These are phyloP conservation scores for Dunckerocampus dactyliophorus DNA, from an alignment of 2,113 vertebrate species.

Conservation along the genomic window DNA sequence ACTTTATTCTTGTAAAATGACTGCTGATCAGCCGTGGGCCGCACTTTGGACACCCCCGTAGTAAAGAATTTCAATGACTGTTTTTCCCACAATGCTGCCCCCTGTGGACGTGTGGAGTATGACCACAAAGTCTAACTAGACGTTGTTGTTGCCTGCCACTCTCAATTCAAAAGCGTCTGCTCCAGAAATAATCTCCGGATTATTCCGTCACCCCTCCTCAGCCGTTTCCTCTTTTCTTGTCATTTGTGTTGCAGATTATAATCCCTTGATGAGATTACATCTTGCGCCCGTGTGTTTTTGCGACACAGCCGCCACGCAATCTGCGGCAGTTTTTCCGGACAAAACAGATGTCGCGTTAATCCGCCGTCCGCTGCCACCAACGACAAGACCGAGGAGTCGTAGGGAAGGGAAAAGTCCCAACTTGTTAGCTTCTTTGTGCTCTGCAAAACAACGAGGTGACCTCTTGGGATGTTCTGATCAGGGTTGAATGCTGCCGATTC, in stretches of 20 bases:
- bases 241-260: conserved; percentile 46
- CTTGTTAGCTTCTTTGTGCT: too few relatives aligned
- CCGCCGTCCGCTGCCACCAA: neutral
- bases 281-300: conserved; percentile 55
- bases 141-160: conserved; percentile 6
- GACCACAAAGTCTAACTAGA: neutral
- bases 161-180: conserved; percentile 36
- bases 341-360: neutral
- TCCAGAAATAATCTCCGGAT: conserved; percentile 12
- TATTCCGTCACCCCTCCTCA: conserved; percentile 9
- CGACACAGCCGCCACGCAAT: conserved; percentile 34
- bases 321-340: neutral
- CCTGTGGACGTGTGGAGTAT: neutral
- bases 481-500: too few relatives aligned
- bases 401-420: too few relatives aligned
- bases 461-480: too few relatives aligned
- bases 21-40: too few relatives aligned
- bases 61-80: too few relatives aligned
- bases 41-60: too few relatives aligned
- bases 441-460: too few relatives aligned
- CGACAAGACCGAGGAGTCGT: too few relatives aligned
- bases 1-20: too few relatives aligned
- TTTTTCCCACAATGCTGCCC: neutral
- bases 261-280: conserved; percentile 71
- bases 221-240: conserved; percentile 23